A percentile compares a stretch with the other conserved stretches of the same genome.
Conservation (phyloP, 1,140 invertebrate species). For the Drosophila navojoa region DNA sequence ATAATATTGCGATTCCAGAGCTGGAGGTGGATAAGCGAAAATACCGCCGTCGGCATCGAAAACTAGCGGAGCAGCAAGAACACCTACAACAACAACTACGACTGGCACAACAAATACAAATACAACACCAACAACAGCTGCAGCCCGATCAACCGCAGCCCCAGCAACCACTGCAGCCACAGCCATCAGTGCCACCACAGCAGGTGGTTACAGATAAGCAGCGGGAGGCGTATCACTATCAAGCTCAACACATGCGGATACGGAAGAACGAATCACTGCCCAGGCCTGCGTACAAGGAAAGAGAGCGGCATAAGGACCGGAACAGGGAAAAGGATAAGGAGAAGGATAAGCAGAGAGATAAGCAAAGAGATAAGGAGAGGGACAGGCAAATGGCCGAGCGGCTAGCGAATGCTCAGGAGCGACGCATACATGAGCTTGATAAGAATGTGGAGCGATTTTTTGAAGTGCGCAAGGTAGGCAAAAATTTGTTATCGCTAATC, state of each 20-base stretch:
- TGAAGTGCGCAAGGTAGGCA: conserved; percentile 67
- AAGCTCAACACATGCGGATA: neutral
- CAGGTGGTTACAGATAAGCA: neutral
- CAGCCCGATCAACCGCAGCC: conserved; percentile 11
- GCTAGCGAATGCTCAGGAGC: conserved; percentile 41
- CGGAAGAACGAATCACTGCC: conserved; percentile 3
- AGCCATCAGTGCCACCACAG: neutral
- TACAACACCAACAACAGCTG: neutral
- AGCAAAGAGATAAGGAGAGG: conserved; percentile 5
- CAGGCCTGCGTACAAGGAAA: conserved; percentile 4
- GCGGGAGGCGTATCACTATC: conserved; percentile 4
- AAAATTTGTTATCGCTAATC: neutral
- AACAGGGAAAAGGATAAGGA: conserved; percentile 4
- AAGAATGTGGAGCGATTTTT: conserved; percentile 57
- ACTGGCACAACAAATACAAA: too few species aligned
- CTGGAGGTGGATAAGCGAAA: conserved; percentile 44
- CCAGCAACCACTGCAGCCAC: neutral
- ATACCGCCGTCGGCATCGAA: conserved; percentile 19
- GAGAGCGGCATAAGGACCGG: conserved; percentile 10
- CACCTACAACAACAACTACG: conserved; percentile 10
- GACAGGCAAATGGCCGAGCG: conserved; percentile 42
- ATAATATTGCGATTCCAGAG: conserved; percentile 42
- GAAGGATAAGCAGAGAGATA: conserved; percentile 6
- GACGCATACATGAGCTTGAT: conserved; percentile 66
- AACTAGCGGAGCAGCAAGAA: conserved; percentile 4